A percentile compares a stretch with the other conserved stretches of the same genome.
Conservation (phyloP, 2,113 vertebrate genomes). For the Caretta caretta region DNA sequence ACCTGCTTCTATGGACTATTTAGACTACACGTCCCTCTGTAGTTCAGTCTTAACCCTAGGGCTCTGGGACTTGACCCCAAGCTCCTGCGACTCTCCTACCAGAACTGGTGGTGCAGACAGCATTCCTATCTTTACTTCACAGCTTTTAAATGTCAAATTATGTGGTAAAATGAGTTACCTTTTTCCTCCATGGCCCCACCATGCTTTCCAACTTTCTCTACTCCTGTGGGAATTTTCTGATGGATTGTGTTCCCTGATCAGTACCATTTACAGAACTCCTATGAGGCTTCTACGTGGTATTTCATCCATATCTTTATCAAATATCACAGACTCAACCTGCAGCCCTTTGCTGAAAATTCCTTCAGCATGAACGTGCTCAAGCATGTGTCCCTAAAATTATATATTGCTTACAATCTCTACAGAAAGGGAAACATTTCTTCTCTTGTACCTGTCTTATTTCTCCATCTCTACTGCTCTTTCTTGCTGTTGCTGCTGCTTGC, state of each 20-base stretch:
- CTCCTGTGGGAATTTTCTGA: not conserved
- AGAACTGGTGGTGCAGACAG: not conserved
- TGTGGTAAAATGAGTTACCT: not conserved
- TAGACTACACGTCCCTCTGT: not conserved
- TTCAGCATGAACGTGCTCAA: not conserved
- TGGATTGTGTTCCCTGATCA: not conserved
- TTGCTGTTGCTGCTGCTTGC: not conserved
- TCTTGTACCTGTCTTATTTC: not conserved
- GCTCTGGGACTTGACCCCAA: not conserved
- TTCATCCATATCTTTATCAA: not conserved
- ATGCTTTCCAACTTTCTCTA: not conserved
- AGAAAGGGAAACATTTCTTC: not conserved
- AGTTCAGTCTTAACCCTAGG: not conserved
- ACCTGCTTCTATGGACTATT: not conserved
- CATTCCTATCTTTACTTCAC: no score
- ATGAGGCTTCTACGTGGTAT: not conserved
- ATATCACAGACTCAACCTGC: not conserved
- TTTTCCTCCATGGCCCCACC: not conserved
- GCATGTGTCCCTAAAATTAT: not conserved
- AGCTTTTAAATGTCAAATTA: no score
- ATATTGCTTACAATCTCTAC: not conserved
- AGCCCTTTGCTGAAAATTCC: not conserved
- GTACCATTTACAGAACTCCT: not conserved
- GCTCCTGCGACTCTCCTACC: not conserved
- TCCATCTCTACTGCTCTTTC: not conserved